A percentile compares a stretch with the other conserved stretches of the same genome.
Evolutionary conservation across 2,113 vertebrate species (phyloP).

Genomic region (Otis tarda): DNA sequence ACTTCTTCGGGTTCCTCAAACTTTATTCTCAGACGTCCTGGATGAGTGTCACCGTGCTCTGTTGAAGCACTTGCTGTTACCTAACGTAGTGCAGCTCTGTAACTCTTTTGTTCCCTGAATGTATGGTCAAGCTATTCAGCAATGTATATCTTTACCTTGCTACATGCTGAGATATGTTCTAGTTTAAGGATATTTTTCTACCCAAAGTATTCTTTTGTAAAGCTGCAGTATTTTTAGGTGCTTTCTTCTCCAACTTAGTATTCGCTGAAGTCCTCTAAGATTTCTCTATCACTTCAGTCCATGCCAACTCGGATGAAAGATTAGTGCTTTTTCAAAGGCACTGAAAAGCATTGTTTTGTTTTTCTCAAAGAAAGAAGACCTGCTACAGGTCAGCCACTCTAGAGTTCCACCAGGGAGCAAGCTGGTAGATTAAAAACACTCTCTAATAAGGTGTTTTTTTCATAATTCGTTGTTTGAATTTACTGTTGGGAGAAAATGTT

Average conservation of each 20-base stretch:
- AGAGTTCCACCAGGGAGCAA: background rate
- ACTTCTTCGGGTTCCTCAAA: background rate
- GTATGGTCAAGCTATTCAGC: background rate
- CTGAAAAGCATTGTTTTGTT: background rate
- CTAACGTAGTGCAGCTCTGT: background rate
- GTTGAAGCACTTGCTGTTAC: rapidly evolving
- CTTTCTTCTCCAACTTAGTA: background rate
- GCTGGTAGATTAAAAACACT: background rate
- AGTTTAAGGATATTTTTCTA: constrained; percentile 37
- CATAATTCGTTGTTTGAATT: background rate
- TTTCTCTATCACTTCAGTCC: background rate
- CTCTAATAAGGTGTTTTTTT: background rate
- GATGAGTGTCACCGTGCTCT: background rate
- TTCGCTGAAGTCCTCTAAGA: background rate
- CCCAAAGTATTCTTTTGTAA: constrained; percentile 26
- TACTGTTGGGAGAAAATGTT: background rate
- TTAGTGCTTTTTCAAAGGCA: background rate
- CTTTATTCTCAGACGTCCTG: background rate
- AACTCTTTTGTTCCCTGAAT: background rate
- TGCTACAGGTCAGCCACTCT: background rate
- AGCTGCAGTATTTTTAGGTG: constrained; percentile 25
- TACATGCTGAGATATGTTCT: constrained; percentile 62
- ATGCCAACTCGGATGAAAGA: background rate
- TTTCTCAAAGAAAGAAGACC: background rate
- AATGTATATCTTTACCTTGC: background rate